Conservation (phyloP, 2,888 invertebrate genomes). For the Lepidocyrtoides sp. region DNA sequence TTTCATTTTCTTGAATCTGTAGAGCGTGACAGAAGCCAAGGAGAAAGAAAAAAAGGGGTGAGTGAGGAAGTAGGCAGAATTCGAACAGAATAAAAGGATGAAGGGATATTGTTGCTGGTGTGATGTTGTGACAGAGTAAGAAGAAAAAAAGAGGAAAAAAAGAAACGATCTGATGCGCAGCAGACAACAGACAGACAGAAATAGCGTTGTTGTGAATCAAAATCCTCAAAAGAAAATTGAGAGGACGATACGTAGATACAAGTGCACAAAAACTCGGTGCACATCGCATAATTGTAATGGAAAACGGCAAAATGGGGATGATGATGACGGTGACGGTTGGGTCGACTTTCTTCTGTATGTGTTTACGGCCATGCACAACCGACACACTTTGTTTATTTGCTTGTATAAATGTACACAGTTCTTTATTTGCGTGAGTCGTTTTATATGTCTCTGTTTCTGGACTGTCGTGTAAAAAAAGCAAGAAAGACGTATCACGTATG, state of each 20-base stretch:
- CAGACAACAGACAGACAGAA: conserved; percentile 9
- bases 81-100: conserved; percentile 7
- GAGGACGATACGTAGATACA: conserved; percentile 5
- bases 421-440: conserved; percentile 39
- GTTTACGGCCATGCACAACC: conserved; percentile 20
- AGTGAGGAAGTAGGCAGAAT: conserved; percentile 37
- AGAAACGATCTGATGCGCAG: conserved; percentile 54
- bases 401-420: conserved; percentile 24
- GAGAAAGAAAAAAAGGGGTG: conserved; percentile 72
- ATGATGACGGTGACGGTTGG: background rate
- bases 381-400: conserved; percentile 11
- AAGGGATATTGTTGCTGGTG: conserved; percentile 70
- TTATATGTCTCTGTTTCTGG: background rate
- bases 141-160: conserved; percentile 16
- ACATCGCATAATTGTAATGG: conserved; percentile 66
- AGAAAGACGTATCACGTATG: background rate
- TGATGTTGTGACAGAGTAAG: conserved; percentile 69
- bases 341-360: conserved; percentile 8
- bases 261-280: conserved; percentile 54
- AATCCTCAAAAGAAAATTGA: conserved; percentile 55
- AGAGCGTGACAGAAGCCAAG: conserved; percentile 75
- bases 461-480: background rate
- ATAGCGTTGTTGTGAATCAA: conserved; percentile 59
- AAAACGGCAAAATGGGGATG: conserved; percentile 11
- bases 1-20: conserved; percentile 71